Evolutionary conservation across 92 coral and sea anemone species (phyloP), one percentile per base, ranked within the genome.

Genomic region (Metridium senile): DNA sequence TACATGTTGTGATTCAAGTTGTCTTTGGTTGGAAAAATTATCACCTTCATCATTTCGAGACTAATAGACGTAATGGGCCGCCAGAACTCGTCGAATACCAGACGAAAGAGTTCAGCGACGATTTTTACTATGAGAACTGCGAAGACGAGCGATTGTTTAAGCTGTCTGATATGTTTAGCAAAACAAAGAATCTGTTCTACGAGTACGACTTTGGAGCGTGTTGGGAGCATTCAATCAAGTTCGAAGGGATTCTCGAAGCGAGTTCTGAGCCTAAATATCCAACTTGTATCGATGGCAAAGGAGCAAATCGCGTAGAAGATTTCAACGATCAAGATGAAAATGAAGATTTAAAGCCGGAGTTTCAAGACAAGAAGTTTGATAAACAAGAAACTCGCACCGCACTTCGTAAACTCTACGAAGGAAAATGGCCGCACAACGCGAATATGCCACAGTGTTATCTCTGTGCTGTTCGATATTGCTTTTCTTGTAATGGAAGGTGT

Each of bases 191-290:
- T 29, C 47, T 80, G 45, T 79, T 68, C 16, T 80, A 80, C 66
- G 85, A 80, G 81, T 80, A 80, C 26, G 85, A 80, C 45, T 80
- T 80, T 26, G 70, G 70, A 63, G 33, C 3, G 19, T 3, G 70
- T 63, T 63, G 70, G 70, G 70, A 23, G 26, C 70, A 63, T 33
- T 8, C 7, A 26, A 11, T 28, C 27, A 6, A 11, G 11, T 30
- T 22, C 28, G 54, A 71, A 63, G 70, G 70, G 46, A 23, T 26
- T 17, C 10, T 63, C n/a, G 31, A 20, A n/a, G 2, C 27, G 21
- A 23, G 6, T 4, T 1, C 34, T 1, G 19, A 63, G 34, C 70
- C 21, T 13, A 6, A 80, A n/a, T 80, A 72, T 39, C 85, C 85
- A 9, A 47, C 20, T 35, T 72, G 85, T 20, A 31, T 72, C 34